A percentile compares a stretch with the other conserved stretches of the same genome.
Evolutionary conservation across 2,113 vertebrate genomes (phyloP).

Genomic region (Rhodinocichla rosea): DNA sequence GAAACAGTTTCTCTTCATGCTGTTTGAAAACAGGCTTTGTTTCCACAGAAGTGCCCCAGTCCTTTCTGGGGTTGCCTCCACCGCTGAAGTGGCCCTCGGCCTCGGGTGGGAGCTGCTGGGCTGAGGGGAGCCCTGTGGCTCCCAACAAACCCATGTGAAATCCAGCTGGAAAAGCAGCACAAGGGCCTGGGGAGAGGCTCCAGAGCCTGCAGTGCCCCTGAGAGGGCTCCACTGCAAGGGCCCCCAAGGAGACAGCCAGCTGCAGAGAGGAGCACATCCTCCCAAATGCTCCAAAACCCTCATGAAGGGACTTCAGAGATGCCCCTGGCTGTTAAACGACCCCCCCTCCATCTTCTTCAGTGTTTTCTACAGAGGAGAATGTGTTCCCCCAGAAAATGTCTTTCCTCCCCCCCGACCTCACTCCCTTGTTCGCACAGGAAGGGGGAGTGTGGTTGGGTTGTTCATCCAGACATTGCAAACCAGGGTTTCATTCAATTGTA

Average conservation of each 20-base stretch:
- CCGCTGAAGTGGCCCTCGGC: constrained; percentile 18
- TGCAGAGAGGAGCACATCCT: background rate
- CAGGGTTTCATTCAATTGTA: background rate
- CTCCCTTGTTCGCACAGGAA: background rate
- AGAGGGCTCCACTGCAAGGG: background rate
- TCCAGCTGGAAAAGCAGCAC: constrained; percentile 77
- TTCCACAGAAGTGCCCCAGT: constrained; percentile 66
- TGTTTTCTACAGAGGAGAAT: background rate
- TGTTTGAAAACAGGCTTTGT: constrained; percentile 82
- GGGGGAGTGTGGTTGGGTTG: background rate
- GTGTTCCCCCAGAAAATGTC: background rate
- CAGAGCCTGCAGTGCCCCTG: constrained; percentile 44
- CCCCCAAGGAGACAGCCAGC: background rate
- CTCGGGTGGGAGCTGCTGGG: background rate
- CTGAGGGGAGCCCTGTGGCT: background rate
- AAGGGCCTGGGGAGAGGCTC: constrained; percentile 58
- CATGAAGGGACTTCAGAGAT: constrained; percentile 48
- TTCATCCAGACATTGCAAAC: background rate
- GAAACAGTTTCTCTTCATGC: constrained; percentile 70
- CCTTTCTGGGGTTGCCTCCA: constrained; percentile 42
- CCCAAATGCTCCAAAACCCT: constrained; percentile 52
- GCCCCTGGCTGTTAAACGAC: background rate
- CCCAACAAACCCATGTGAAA: constrained; percentile 75
- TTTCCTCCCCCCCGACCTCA: background rate
- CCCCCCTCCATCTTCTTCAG: background rate